Evolutionary conservation across 1,140 invertebrate genomes (phyloP).

Genomic region (Luehdorfia chinensis): DNA sequence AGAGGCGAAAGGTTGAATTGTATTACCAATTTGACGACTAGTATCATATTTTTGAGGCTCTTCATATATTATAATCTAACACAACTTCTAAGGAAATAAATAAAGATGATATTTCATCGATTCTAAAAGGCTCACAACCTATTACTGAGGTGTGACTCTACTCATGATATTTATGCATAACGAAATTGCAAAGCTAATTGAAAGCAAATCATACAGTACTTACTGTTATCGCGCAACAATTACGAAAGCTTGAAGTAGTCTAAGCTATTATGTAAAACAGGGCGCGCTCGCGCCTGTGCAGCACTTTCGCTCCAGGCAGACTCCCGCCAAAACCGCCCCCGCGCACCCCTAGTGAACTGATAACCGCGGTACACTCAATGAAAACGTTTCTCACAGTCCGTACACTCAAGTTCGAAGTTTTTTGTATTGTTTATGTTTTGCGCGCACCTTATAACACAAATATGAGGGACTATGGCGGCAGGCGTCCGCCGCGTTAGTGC

Average conservation of each 20-base stretch:
- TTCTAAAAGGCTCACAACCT: too few relatives aligned
- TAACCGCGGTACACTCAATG: too few relatives aligned
- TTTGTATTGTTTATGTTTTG: conserved; percentile 47
- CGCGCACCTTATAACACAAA: conserved; percentile 30
- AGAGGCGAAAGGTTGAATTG: too few relatives aligned
- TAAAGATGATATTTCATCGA: too few relatives aligned
- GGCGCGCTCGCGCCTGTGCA: conserved; percentile 30
- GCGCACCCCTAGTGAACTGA: conserved; percentile 36
- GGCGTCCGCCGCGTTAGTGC: conserved; percentile 51
- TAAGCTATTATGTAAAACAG: conserved; percentile 49
- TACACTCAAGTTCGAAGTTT: conserved; percentile 41
- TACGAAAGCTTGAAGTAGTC: conserved; percentile 59
- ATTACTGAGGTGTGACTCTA: too few relatives aligned
- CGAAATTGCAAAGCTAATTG: too few relatives aligned
- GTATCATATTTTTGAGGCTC: too few relatives aligned
- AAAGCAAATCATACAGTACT: conserved; percentile 50
- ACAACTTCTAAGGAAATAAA: too few relatives aligned
- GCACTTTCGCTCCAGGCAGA: conserved; percentile 38
- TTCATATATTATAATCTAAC: too few relatives aligned
- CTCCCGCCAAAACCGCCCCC: conserved; percentile 53
- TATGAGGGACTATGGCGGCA: conserved; percentile 23
- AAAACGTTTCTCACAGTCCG: conserved; percentile 48
- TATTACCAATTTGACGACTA: too few relatives aligned
- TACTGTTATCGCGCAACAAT: conserved; percentile 68
- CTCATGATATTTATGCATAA: too few relatives aligned